Evolutionary conservation across 1,140 invertebrate species (phyloP), one percentile per base, ranked within the genome.

Genomic region (Drosophila grimshawi): DNA sequence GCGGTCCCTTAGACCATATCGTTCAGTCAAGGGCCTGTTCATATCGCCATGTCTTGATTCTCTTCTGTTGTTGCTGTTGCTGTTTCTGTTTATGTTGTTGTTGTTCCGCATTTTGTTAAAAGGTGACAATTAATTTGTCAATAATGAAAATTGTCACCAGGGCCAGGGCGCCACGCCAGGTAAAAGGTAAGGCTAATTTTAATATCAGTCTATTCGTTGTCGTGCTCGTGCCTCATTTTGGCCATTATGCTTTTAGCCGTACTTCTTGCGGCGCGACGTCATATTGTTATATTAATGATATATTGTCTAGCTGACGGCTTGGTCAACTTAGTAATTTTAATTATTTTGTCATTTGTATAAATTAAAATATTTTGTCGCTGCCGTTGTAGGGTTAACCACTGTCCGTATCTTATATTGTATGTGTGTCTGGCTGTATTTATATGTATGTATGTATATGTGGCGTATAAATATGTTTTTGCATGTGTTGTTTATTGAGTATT

Each of bases 331-430:
- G 64, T 83, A 66, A 80, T 80, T 83, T 89, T 89, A 88, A 88
- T 88, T 88, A 88, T 88, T 83, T 89, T 89, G 85, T 89, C 85
- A 88, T 88, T 88, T 88, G 85, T 89, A 88, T 80, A 89, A 88
- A 89, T 88, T 88, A 83, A 88, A 88, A 86, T 88, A 81, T 86
- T 82, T 69, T 57, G 61, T 52, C 35, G 49, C 45, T 59, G 48
- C 51, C 53, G 57, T 45, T 46, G 37, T 71, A 43, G 39, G 39
- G 39, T 43, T 43, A 43, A 43, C 64, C 67, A 56, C 43, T 64
- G 53, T 56, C 27, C 32, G 33, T 39, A n/a, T 8, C 32, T 68
- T 68, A 68, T 35, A 43, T 19, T 62, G 62, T 37, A 19, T 19
- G 4, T n/a, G n/a, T 30, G 7, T 1, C 2, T 19, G 35, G 27